These are phyloP conservation scores for Sandelia bainsii DNA, from an alignment of 2,797 vertebrate species.

Conservation along the genomic window DNA sequence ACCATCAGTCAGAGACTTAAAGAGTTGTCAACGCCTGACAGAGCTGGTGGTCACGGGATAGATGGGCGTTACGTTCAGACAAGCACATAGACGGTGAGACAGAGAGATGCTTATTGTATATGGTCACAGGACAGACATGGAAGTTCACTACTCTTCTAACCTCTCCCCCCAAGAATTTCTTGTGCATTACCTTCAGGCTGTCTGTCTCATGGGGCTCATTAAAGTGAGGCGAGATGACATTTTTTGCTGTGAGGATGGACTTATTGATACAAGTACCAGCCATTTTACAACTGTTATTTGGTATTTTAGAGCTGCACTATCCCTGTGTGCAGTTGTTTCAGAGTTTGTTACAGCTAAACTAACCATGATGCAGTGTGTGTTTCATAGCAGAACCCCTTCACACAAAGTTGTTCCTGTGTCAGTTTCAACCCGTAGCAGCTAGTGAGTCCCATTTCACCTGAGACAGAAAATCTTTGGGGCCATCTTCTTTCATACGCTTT, in stretches of 20 bases:
- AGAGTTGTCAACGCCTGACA: constrained; percentile 14
- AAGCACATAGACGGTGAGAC: background rate
- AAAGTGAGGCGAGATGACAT: constrained; percentile 30
- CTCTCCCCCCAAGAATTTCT: background rate
- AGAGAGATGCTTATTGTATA: constrained; percentile 9
- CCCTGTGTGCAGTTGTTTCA: constrained; percentile 28
- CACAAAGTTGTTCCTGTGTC: constrained; percentile 4
- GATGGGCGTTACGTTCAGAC: background rate
- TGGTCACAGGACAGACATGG: constrained; percentile 41
- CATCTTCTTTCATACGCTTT: background rate
- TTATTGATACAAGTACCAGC: constrained; percentile 1
- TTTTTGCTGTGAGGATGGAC: constrained; percentile 7
- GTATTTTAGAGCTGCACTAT: constrained; percentile 30
- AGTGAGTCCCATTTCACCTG: constrained; percentile 14
- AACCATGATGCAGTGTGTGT: constrained; percentile 10
- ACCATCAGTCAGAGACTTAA: constrained; percentile 12
- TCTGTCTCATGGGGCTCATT: constrained; percentile 54
- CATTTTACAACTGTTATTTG: constrained; percentile 26
- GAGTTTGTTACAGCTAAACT: constrained; percentile 27
- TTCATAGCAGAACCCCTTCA: constrained; percentile 4
- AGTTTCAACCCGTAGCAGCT: background rate
- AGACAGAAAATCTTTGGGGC: constrained; percentile 31
- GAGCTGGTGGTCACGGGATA: constrained; percentile 26
- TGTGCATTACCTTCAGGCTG: constrained; percentile 32
- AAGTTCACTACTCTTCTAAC: constrained; percentile 13